Percentiles rank a stretch among this genome's conserved stretches.
These are phyloP conservation scores for Semnornis frantzii DNA, from an alignment of 2,113 vertebrate species.

Conservation along the genomic window DNA sequence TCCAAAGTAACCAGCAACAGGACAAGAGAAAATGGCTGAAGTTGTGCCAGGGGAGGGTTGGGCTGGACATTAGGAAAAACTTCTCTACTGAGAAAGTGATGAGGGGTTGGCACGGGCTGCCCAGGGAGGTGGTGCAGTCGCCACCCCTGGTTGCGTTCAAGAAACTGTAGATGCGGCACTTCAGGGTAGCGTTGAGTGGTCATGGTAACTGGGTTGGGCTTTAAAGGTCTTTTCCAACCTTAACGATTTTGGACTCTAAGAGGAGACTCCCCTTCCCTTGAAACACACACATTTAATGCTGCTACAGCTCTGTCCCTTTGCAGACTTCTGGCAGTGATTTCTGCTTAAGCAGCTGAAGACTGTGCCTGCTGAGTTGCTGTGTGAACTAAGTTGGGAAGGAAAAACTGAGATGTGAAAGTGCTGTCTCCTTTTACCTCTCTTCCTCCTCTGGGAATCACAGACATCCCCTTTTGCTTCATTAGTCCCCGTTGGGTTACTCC, in stretches of 20 bases:
- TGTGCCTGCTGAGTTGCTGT: rapidly evolving
- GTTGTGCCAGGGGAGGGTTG: too few species aligned
- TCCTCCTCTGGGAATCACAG: neutral
- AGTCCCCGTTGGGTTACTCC: neutral
- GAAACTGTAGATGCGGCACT: too few species aligned
- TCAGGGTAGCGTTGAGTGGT: too few species aligned
- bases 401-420: neutral
- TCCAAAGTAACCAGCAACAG: too few species aligned
- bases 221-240: too few species aligned
- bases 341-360: neutral
- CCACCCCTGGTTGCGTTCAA: too few species aligned
- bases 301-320: neutral
- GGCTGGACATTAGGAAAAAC: too few species aligned
- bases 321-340: neutral
- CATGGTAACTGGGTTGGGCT: too few species aligned
- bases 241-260: neutral
- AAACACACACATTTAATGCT: neutral
- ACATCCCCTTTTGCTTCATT: neutral
- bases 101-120: too few species aligned
- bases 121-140: too few species aligned
- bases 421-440: neutral
- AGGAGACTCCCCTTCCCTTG: neutral
- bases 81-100: too few species aligned
- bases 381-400: neutral
- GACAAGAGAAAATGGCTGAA: too few species aligned